phyloP scores from a whole-genome alignment of 2,797 vertebrate genomes.

The Tarsius wallacei region DNA sequence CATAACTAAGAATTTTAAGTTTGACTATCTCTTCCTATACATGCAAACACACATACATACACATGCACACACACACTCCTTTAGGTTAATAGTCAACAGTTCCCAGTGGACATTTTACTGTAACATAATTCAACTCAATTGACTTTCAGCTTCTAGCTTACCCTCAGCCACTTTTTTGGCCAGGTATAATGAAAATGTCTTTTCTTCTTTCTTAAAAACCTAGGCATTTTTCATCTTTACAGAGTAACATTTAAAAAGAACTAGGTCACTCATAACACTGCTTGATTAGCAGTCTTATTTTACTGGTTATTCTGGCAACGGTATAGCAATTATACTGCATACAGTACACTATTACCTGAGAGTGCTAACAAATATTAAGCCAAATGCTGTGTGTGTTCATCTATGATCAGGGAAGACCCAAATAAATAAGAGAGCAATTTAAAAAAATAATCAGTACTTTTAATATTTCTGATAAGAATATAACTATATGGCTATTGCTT shows the following conservation, averaged over 20 bases:
- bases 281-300: slow-evolving; percentile 41
- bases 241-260: slow-evolving; percentile 43
- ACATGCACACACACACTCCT: not conserved
- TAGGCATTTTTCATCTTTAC: slow-evolving; percentile 42
- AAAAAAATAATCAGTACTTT: slow-evolving; percentile 47
- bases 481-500: slow-evolving; percentile 16
- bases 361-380: slow-evolving; percentile 34
- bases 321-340: not conserved
- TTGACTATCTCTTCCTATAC: not conserved
- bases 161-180: slow-evolving; percentile 7
- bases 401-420: not conserved
- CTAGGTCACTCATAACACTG: not conserved
- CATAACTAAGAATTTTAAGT: slow-evolving; percentile 24
- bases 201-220: slow-evolving; percentile 26
- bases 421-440: not conserved
- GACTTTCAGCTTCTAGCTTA: not conserved
- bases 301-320: not conserved
- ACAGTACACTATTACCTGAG: not conserved
- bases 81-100: not conserved
- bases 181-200: slow-evolving; percentile 39
- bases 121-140: slow-evolving; percentile 27
- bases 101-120: not conserved
- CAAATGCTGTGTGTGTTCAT: not conserved
- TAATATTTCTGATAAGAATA: slow-evolving; percentile 65
- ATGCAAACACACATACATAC: not conserved